Evolutionary conservation across 2,888 invertebrate species (phyloP), one percentile per base, ranked within the genome.

Genomic region (Neoaliturus tenellus): DNA sequence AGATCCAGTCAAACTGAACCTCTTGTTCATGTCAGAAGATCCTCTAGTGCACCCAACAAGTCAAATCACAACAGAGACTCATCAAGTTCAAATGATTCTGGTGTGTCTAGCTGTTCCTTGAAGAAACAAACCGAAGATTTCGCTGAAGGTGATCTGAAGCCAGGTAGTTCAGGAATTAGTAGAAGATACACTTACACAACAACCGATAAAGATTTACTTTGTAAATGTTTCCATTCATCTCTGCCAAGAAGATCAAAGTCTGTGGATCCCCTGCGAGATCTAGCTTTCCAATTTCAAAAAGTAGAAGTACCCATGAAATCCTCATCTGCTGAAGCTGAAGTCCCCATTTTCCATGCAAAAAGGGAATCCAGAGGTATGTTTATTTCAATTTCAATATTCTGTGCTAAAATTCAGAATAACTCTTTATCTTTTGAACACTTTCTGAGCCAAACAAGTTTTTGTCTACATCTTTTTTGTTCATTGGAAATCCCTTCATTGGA

Each of bases 21-120:
- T 28, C 2, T 25, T 23, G 82, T 94, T 39, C 94, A 95, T 88
- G 95, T 96, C 31, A 93, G 96, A 84, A 91, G 96, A 81, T 95
- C 95, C 0, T 95, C 95, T 0, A 95, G 94, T 87, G 96, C 96
- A 41, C 96, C 96, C 6, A 96, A 96, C 88, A 96, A 96, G 89
- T 93, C 94, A 25, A 93, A 93, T 12, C 83, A 83, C 20, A 96
- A 96, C 89, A 92, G 96, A 84, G 96, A 96, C 89, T 96, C 96
- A 0, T 96, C 96, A 0, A 95, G 96, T 88, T 96, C 96, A 20
- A 96, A 96, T 88, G 96, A 96, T 89, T 96, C 96, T 0, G 96
- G 96, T 0, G 96, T 96, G 0, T 95, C 94, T 0, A 94, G 94
- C 33, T 94, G 94, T 81, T 94, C 94, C 0, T 89, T 94, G 69